phyloP scores from a whole-genome alignment of 2,888 invertebrate genomes.

The Orthosia incerta region DNA sequence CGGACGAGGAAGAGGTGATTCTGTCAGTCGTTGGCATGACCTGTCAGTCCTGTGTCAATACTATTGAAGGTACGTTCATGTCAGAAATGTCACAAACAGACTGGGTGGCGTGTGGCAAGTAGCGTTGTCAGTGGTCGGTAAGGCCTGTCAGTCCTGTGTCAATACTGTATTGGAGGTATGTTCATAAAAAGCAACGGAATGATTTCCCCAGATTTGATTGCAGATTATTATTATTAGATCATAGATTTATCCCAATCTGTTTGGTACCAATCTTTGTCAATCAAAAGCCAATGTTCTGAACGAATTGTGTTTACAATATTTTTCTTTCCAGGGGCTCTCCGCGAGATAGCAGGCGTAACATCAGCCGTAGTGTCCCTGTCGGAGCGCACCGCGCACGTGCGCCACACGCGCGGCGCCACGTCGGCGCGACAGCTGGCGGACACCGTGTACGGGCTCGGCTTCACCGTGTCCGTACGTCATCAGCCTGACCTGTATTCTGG shows the following conservation, averaged over 20 bases:
- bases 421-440: constrained; percentile 92
- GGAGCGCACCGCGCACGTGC: constrained; percentile 92
- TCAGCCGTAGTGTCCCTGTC: constrained; percentile 92
- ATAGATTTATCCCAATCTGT: too few species aligned
- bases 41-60: constrained; percentile 97
- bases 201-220: too few species aligned
- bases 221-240: too few species aligned
- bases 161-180: too few species aligned
- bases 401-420: constrained; percentile 88
- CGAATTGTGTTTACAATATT: too few species aligned
- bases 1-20: constrained; percentile 74
- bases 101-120: too few species aligned
- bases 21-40: constrained; percentile 96
- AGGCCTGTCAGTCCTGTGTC: too few species aligned
- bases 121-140: too few species aligned
- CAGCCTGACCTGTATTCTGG: constrained; percentile 67
- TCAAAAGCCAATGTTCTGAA: too few species aligned
- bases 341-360: constrained; percentile 92
- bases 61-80: constrained; percentile 93
- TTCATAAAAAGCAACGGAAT: too few species aligned
- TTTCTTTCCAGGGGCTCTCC: constrained; percentile 88
- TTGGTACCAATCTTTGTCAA: too few species aligned
- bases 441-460: constrained; percentile 95
- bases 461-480: constrained; percentile 90
- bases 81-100: too few species aligned